A percentile compares a stretch with the other conserved stretches of the same genome.
Conservation (phyloP, 2,888 invertebrate species). For the Ephialtes manifestator region DNA sequence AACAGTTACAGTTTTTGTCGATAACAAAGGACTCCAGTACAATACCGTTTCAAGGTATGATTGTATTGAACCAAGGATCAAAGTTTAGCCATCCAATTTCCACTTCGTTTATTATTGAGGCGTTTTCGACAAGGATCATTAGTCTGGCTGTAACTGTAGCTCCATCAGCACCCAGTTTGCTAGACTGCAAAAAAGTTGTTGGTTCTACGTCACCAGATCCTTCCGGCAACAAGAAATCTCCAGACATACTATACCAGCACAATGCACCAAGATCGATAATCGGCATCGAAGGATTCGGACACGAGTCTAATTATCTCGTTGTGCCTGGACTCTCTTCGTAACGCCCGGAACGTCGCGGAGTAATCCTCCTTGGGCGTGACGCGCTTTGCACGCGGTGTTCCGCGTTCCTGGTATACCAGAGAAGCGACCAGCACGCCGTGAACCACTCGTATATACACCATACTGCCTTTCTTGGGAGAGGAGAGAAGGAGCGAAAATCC, state of each 20-base stretch:
- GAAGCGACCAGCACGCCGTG: slow-evolving; percentile 45
- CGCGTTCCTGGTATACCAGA: slow-evolving; percentile 76
- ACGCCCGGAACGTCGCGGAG: slow-evolving; percentile 68
- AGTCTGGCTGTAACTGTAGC: slow-evolving; percentile 13
- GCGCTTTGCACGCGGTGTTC: slow-evolving; percentile 71
- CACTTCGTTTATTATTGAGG: neutral
- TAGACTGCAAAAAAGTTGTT: neutral
- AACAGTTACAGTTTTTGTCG: neutral
- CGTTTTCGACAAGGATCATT: slow-evolving; percentile 18
- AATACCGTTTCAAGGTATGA: neutral
- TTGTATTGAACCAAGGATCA: neutral
- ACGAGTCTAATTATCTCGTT: slow-evolving; percentile 76
- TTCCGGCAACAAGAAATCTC: neutral
- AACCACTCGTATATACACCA: slow-evolving; percentile 24
- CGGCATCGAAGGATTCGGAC: slow-evolving; percentile 63
- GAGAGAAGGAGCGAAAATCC: slow-evolving; percentile 44
- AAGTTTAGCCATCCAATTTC: neutral
- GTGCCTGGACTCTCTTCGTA: slow-evolving; percentile 57
- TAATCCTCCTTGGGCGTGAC: slow-evolving; percentile 70
- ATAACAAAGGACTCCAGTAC: neutral
- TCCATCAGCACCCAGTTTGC: neutral
- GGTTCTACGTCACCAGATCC: slow-evolving; percentile 10
- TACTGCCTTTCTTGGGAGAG: neutral
- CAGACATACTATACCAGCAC: neutral
- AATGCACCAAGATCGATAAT: slow-evolving; percentile 35